phyloP scores from a whole-genome alignment of 2,888 invertebrate species.

The Thymelicus sylvestris region DNA sequence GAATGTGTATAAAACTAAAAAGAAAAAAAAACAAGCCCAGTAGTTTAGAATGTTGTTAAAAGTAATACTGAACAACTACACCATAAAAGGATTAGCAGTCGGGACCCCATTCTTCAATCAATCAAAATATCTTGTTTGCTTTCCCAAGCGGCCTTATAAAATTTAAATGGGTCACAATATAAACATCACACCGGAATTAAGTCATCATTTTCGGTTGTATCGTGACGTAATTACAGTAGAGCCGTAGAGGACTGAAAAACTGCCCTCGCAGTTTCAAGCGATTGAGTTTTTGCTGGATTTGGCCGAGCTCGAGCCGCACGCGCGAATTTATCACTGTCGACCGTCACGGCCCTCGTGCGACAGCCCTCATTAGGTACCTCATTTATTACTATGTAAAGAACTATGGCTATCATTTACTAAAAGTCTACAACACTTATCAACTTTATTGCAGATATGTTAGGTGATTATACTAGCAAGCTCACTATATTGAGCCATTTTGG shows the following conservation, averaged over 20 bases:
- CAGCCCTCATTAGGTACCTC: slow-evolving; percentile 28
- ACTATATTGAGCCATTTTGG: too few relatives aligned
- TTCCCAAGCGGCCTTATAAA: too few relatives aligned
- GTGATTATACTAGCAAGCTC: not conserved
- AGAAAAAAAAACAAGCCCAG: too few relatives aligned
- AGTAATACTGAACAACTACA: too few relatives aligned
- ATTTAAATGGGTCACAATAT: too few relatives aligned
- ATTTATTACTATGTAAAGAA: slow-evolving; percentile 29
- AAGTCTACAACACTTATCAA: slow-evolving; percentile 8
- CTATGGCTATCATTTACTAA: slow-evolving; percentile 7
- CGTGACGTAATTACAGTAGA: slow-evolving; percentile 13
- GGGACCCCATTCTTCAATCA: too few relatives aligned
- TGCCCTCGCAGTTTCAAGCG: slow-evolving; percentile 9
- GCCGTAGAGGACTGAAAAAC: slow-evolving; percentile 36
- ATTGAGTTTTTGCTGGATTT: slow-evolving; percentile 31
- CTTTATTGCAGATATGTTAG: not conserved
- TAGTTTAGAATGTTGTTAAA: too few relatives aligned
- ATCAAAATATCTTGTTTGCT: too few relatives aligned
- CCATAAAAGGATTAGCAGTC: too few relatives aligned
- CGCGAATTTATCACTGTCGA: slow-evolving; percentile 66
- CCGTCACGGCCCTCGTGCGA: slow-evolving; percentile 31
- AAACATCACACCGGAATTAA: not conserved
- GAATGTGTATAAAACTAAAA: too few relatives aligned
- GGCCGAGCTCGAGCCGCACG: slow-evolving; percentile 38
- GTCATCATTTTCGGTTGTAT: not conserved